Base-by-base conservation (phyloP, 1,140 invertebrate genomes). In the Drosophila nebulosa region DNA sequence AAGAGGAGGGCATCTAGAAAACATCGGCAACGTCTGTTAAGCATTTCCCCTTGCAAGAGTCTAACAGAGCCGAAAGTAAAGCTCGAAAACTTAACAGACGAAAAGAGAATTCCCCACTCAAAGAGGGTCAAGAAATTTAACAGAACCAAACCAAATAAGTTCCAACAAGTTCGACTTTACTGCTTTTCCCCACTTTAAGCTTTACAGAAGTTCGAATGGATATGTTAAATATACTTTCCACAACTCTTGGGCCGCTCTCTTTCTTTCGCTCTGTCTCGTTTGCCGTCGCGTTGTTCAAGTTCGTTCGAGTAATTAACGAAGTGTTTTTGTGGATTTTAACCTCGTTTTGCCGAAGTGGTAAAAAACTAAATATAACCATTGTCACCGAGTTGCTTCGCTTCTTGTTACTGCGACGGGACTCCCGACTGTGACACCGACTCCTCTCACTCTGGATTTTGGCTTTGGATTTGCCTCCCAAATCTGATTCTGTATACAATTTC, bases 271-370 rank as follows among this genome's bases (percentile, higher is more conserved):
- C 16, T 5, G 14, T 35, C 24, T 30, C 7, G 35, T n/a, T n/a
- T n/a, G 21, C 3, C 50, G 22, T 14, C 7, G 0, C 5, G n/a
- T 27, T 24, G 6, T 35, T 39, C 27, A 18, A 32, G 30, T 27
- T 56, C 10, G 30, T 35, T n/a, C 55, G 55, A 52, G 32, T 52
- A 70, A 67, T 70, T 70, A 70, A 70, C 68, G 64, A 70, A 68
- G 75, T 68, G 26, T 7, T 2, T 75, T 79, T 77, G 79, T 85
- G 80, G 79, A 84, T 16, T 76, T 84, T 76, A 85, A 85, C 80
- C 79, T 84, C 68, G 56, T 76, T 84, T 68, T 71, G 1, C n/a
- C 51, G 26, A 53, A 14, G 22, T 12, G 12, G 7, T 12, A 50
- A 22, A 50, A 22, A 22, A 26, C 21, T 26, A 27, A 12, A 52